Conservation (phyloP, 2,888 invertebrate genomes). For the Drosophila picticornis region DNA sequence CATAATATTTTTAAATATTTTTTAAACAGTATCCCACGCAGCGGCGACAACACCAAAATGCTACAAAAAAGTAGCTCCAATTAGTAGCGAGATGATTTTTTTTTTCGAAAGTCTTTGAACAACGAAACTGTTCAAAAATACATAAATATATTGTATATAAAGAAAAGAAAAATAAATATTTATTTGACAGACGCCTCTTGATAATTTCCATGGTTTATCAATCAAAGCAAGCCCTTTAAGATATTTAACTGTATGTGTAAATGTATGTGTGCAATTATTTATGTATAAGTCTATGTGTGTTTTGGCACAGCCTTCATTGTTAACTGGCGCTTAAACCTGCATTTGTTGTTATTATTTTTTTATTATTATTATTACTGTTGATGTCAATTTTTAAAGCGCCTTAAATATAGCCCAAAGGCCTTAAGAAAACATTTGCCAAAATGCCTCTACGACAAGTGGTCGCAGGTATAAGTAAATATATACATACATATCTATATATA, state of each 20-base stretch:
- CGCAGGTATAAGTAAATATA: conserved; percentile 8
- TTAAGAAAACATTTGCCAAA: conserved; percentile 73
- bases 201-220: conserved; percentile 29
- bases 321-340: conserved; percentile 52
- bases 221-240: conserved; percentile 22
- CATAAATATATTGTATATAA: conserved; percentile 9
- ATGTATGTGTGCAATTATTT: neutral
- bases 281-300: conserved; percentile 3
- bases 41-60: conserved; percentile 4
- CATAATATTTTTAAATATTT: conserved; percentile 63
- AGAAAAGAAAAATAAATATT: conserved; percentile 33
- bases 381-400: conserved; percentile 63
- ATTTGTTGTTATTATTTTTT: conserved; percentile 38
- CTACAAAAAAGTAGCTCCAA: conserved; percentile 63
- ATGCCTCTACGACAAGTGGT: conserved; percentile 63
- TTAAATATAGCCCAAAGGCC: conserved; percentile 60
- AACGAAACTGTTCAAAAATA: conserved; percentile 20
- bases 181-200: conserved; percentile 19
- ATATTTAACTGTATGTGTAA: neutral
- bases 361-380: conserved; percentile 43
- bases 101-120: conserved; percentile 50
- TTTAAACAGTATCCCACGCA: conserved; percentile 51
- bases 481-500: conserved; percentile 5
- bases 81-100: conserved; percentile 62
- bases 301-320: conserved; percentile 53